Evolutionary conservation across 2,888 invertebrate genomes (phyloP), one percentile per base, ranked within the genome.

Genomic region (Trilocha varians): DNA sequence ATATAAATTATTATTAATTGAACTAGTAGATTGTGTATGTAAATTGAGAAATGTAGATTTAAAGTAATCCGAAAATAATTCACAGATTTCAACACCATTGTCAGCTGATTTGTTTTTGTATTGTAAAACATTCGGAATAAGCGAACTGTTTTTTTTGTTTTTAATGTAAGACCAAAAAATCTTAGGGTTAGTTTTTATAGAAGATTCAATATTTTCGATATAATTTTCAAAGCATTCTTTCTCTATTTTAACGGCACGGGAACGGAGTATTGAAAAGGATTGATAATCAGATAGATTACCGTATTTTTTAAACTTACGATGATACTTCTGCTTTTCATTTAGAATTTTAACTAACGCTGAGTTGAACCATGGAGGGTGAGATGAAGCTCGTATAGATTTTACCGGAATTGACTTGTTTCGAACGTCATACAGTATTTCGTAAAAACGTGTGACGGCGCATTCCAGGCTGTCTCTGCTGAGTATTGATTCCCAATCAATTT

Each of bases 321-420:
- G 37, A 8, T 18, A 37, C n/a, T 37, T 33, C 9, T 32, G n/a
- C 15, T 39, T 39, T 39, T 39, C 32, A 5, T 39, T 39, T 16
- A 39, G 13, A 14, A 39, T 16, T 32, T 39, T 39, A 11, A 39
- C 33, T 1, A 39, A 13, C 2, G 32, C 15, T n/a, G 11, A 15
- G n/a, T 13, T 39, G n/a, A n/a, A 39, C 38, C 38, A 39, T 3
- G 8, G 6, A 2, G 32, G 33, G n/a, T 39, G n/a, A n/a, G n/a
- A n/a, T n/a, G n/a, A n/a, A n/a, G n/a, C n/a, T n/a, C n/a, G n/a
- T n/a, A n/a, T n/a, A n/a, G n/a, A n/a, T n/a, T n/a, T n/a, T n/a
- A n/a, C n/a, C n/a, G n/a, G n/a, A n/a, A n/a, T n/a, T n/a, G n/a
- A n/a, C n/a, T n/a, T n/a, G n/a, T n/a, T n/a, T n/a, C n/a, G n/a